Evolutionary conservation across 2,888 invertebrate species (phyloP).

Genomic region (Chelonus formosanus): DNA sequence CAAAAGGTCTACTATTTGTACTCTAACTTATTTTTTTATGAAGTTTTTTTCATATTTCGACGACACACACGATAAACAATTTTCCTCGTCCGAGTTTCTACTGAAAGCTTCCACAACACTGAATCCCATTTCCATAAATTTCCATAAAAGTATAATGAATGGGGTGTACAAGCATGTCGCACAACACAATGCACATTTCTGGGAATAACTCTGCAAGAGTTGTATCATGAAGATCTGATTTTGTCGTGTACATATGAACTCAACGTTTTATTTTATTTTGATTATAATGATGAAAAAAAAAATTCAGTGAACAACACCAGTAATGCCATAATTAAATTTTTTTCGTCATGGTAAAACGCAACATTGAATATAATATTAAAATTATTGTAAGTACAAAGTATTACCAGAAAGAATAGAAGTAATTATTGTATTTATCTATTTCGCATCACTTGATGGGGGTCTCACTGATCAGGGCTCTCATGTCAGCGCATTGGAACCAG

Average conservation of each 20-base stretch:
- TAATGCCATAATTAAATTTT: too few relatives aligned
- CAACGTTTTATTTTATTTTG: too few relatives aligned
- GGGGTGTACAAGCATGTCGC: constrained; percentile 35
- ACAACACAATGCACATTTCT: constrained; percentile 35
- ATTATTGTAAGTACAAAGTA: background rate
- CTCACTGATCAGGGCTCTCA: constrained; percentile 56
- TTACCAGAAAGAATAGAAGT: background rate
- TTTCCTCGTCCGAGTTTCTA: constrained; percentile 36
- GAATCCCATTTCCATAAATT: constrained; percentile 43
- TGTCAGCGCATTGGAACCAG: constrained; percentile 61
- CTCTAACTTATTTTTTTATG: constrained; percentile 22
- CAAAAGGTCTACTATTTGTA: constrained; percentile 12
- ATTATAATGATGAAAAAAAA: too few relatives aligned
- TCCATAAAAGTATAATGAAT: constrained; percentile 47
- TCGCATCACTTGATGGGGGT: constrained; percentile 55
- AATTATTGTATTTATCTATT: constrained; percentile 48
- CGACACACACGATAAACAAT: constrained; percentile 39
- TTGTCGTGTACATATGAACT: constrained; percentile 17
- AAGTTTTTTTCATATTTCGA: constrained; percentile 23
- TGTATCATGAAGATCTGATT: constrained; percentile 20
- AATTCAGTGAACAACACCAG: too few relatives aligned
- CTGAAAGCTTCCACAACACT: constrained; percentile 30
- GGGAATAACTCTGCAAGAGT: constrained; percentile 17
- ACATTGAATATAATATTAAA: background rate
- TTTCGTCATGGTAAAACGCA: too few relatives aligned